Evolutionary conservation across 2,888 invertebrate genomes (phyloP), one percentile per base, ranked within the genome.

Genomic region (Scaptomyza cyrtandrae): DNA sequence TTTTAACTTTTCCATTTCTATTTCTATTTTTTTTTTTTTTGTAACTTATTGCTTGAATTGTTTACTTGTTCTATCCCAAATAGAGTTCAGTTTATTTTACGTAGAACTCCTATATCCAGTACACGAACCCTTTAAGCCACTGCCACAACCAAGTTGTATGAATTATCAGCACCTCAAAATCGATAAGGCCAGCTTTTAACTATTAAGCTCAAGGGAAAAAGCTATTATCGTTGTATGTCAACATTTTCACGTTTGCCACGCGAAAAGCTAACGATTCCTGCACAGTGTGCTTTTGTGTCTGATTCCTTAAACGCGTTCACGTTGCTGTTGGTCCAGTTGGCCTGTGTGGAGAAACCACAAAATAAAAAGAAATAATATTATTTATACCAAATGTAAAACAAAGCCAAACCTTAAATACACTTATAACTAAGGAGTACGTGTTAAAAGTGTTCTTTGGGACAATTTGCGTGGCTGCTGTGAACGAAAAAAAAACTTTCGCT

Each of bases 281-380:
- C 78, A 88, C 88, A 85, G 88, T 85, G 88, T 88, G 85, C 85
- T 85, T 85, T 85, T 71, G 80, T 74, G 68, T 56, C 78, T 83
- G 88, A 86, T 88, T 88, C 88, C 85, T 77, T 75, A 77, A 78
- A 86, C 86, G 76, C 84, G 80, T 85, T 72, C 79, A 60, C 79
- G 67, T 87, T 85, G 87, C 85, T 84, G 71, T 56, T 75, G 75
- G 85, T 80, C 73, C 63, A 63, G 83, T 68, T 63, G 66, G 54
- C 49, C 66, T 58, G 57, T 55, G 78, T 79, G 63, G 31, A 35
- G 27, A 75, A 71, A 78, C 52, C 50, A 66, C 49, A 64, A 48
- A 63, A 63, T 27, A 72, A 66, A 63, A 69, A 69, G 58, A 59
- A 39, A 69, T 64, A 65, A 67, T 56, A 43, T 27, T 62, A 54